Base-by-base conservation (phyloP, 2,888 invertebrate species). In the Chaitophorus viminalis region DNA sequence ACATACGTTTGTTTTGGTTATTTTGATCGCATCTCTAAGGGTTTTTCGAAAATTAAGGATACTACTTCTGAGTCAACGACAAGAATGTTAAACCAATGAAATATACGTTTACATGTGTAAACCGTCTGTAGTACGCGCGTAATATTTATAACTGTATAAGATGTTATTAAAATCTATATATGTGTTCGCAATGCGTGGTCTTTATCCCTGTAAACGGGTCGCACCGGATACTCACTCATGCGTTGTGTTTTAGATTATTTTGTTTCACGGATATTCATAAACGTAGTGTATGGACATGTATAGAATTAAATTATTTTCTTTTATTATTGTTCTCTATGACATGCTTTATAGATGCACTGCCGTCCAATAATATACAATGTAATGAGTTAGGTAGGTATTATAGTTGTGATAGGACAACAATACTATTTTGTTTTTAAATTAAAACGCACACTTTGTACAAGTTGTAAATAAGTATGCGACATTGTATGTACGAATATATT, bases 1-100 rank as follows among this genome's bases (percentile, higher is more conserved):
- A 82, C 9, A 14, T 21, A 29, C 21, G 72, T 33, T 82, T 36
- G 82, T 74, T 79, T 74, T 74, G 72, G 82, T n/a, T 82, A 36
- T 74, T 74, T 82, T 36, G 25, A 74, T 54, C n/a, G 74, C 54
- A 11, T 82, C 52, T 72, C 72, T 3, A 29, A 52, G 82, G 39
- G 72, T 31, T 82, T 46, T 36, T 82, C 5, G 36, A 82, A 33
- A 72, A 72, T 82, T 54, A 54, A 52, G 52, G 31, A 72, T 31
- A 70, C 25, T n/a, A 70, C 31, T 39, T n/a, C 39, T 3, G 5
- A 75, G n/a, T 33, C 9, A 33, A 65, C n/a, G 72, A 29, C 17
- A 11, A 74, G 52, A 82, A 54, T 18, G 54, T n/a, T 52, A 54
- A 82, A 52, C 70, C 33, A 52, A 70, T 31, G 70, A 52, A 70